phyloP scores from a whole-genome alignment of 64 coral and sea anemone genomes.

The Orbicella faveolata region DNA sequence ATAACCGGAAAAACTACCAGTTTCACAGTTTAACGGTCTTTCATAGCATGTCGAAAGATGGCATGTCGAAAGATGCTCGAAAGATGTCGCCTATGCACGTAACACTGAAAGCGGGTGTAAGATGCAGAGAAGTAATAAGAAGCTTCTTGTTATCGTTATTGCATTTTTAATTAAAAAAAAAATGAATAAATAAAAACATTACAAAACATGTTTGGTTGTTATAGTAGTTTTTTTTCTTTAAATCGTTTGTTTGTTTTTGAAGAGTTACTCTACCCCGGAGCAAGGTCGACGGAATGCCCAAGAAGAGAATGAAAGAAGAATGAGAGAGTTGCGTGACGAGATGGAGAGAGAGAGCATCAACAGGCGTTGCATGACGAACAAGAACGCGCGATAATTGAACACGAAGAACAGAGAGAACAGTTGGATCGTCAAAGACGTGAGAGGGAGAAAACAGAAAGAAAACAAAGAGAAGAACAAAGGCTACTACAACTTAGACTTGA shows the following conservation, averaged over 20 bases:
- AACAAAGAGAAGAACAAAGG: neutral
- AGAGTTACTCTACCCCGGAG: neutral
- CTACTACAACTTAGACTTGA: neutral
- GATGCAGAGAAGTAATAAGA: no score
- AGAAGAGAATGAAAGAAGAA: slow-evolving; percentile 21
- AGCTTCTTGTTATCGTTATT: no score
- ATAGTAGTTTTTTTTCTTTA: no score
- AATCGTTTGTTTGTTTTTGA: neutral
- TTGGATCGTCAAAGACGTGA: neutral
- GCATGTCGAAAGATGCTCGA: no score
- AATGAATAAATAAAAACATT: no score
- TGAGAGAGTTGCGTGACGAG: slow-evolving; percentile 3
- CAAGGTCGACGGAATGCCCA: slow-evolving; percentile 22
- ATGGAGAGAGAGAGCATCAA: neutral
- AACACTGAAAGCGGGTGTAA: no score
- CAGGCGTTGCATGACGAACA: neutral
- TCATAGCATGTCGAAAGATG: no score
- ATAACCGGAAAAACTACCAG: no score
- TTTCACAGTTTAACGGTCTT: no score
- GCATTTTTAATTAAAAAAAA: no score
- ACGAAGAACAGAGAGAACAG: neutral
- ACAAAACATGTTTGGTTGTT: no score
- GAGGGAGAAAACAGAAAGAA: neutral
- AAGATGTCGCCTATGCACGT: no score
- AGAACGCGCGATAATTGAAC: neutral